Conservation (phyloP, 1,140 invertebrate species). For the Cardiocondyla obscurior region DNA sequence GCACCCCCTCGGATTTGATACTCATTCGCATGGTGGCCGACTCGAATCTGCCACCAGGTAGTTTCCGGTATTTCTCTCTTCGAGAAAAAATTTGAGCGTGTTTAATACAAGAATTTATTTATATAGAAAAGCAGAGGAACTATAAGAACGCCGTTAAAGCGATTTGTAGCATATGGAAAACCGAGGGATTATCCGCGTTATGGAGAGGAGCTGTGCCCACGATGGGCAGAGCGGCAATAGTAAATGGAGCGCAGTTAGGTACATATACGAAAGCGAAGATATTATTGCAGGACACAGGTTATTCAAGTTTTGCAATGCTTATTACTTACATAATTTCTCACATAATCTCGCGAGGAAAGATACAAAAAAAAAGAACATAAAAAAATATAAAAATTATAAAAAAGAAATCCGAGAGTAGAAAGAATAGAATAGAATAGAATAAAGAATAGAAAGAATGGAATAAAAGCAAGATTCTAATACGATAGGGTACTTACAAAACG, state of each 20-base stretch:
- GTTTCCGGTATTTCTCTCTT: background rate
- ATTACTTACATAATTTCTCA: no score
- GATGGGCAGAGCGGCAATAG: conserved; percentile 86
- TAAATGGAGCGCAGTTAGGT: conserved; percentile 90
- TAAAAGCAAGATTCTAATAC: background rate
- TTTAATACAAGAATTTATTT: background rate
- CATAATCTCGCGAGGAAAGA: no score
- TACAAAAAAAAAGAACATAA: no score
- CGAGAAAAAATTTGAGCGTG: background rate
- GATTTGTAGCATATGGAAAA: conserved; percentile 85
- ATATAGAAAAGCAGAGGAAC: conserved; percentile 84
- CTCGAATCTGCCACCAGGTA: conserved; percentile 86
- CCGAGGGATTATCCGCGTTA: conserved; percentile 88
- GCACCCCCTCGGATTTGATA: conserved; percentile 78
- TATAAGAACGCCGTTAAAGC: conserved; percentile 89
- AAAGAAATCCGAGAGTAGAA: background rate
- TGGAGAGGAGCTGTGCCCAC: conserved; percentile 87
- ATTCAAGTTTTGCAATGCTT: background rate
- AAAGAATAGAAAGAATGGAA: background rate
- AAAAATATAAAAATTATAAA: background rate
- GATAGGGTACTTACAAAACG: conserved; percentile 84
- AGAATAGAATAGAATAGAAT: no score
- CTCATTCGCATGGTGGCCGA: conserved; percentile 90
- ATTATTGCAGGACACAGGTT: conserved; percentile 82
- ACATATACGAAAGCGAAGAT: conserved; percentile 90